Evolutionary conservation across 2,113 vertebrate species (phyloP), one percentile per base, ranked within the genome.

Genomic region (Asarcornis scutulata): DNA sequence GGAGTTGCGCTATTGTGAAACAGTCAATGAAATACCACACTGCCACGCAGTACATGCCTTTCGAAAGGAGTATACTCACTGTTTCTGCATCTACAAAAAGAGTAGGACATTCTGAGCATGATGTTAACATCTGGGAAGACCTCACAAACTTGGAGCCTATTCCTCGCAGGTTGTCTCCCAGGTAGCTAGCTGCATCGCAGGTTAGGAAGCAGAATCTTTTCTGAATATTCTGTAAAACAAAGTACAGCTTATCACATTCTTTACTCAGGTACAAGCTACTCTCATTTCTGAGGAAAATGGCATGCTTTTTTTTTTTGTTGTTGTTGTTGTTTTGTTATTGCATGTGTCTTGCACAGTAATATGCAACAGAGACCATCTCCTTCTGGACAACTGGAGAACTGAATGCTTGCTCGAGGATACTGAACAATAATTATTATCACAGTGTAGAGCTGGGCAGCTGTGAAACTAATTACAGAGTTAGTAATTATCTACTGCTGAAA

Each of bases 71-170:
- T 75, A 89, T 95, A 98, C 99, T 99, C 94, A 99, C 99, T 1
- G 99, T 99, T 97, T 99, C 99, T 3, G 99, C 99, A 87, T 99
- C 99, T 67, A 99, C 98, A 66, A 99, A 99, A 79, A 99, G 98
- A 0, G 99, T 99, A 4, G 99, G 99, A 89, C 99, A 99, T 84
- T 99, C 99, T 3, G 99, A 99, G 94, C 99, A 99, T 14, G 98
- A 98, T 27, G 99, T 99, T 63, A 99, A 96, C 98, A 99, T 99
- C 94, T 99, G 99, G 36, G 99, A 99, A n/a, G 99, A 99, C 93
- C 98, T 98, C 88, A 99, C 98, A 94, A 99, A 99, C 97, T 99
- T 99, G 89, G 99, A 98, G 38, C 99, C 99, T 59, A 99, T 99
- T 79, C 99, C 99, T 80, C 99, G 98, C 76, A 99, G 98, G 67